Evolutionary conservation across 2,113 vertebrate species (phyloP).

Genomic region (Pimephales promelas): DNA sequence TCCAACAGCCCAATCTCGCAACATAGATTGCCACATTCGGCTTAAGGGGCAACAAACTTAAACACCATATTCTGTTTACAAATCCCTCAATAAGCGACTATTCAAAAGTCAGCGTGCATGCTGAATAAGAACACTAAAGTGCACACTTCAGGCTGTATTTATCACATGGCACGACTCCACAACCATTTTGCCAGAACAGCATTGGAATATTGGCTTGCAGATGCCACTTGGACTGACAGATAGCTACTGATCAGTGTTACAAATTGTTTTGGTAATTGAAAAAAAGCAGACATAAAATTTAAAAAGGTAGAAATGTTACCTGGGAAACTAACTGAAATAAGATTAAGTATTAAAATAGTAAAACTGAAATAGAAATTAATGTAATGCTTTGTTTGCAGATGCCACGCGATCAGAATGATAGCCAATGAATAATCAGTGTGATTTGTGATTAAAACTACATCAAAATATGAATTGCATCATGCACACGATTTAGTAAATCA

Average conservation of each 20-base stretch:
- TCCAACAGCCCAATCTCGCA: background rate
- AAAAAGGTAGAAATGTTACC: background rate
- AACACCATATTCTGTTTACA: background rate
- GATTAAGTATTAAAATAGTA: background rate
- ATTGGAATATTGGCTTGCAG: background rate
- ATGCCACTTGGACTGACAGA: background rate
- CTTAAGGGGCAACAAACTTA: slow-evolving; percentile 14
- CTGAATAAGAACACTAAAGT: background rate
- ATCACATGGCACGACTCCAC: background rate
- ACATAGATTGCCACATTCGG: background rate
- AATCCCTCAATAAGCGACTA: background rate
- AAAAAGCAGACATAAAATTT: background rate
- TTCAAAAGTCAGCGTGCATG: background rate
- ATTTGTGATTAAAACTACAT: background rate
- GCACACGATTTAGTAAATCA: no score
- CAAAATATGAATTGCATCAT: no score
- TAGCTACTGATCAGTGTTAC: background rate
- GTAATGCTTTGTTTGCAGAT: background rate
- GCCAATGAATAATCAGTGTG: background rate
- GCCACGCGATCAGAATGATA: background rate
- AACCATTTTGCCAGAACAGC: background rate
- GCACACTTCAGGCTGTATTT: background rate
- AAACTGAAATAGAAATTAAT: background rate
- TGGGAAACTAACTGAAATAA: background rate
- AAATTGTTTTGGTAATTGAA: background rate